phyloP scores from a whole-genome alignment of 53 echinoderm and acorn worm genomes.

The Zoroaster sp. region DNA sequence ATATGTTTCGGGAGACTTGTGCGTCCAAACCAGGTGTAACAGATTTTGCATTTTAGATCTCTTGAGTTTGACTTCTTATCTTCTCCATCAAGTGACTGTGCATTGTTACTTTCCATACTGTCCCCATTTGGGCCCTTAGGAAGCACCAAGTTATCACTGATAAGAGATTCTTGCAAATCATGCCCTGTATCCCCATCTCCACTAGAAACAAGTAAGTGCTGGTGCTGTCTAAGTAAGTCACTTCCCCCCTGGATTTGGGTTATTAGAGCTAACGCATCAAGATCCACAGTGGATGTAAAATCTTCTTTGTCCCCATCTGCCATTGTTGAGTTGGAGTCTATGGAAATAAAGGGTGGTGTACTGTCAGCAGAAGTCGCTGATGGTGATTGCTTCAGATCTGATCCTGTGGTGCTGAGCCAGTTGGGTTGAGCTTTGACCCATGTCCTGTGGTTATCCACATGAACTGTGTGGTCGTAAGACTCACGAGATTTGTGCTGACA shows the following conservation, averaged over 20 bases:
- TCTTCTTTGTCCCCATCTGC: constrained; percentile 28
- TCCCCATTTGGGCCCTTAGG: background rate
- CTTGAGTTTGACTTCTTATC: constrained; percentile 29
- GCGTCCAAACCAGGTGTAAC: constrained; percentile 77
- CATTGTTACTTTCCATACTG: background rate
- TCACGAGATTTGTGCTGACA: constrained; percentile 90
- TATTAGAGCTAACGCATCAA: constrained; percentile 2
- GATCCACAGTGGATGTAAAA: constrained; percentile 27
- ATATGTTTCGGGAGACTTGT: constrained; percentile 77
- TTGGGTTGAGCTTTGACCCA: constrained; percentile 78
- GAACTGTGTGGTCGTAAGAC: constrained; percentile 78
- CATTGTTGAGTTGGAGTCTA: background rate
- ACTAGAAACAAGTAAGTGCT: background rate
- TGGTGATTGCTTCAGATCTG: background rate
- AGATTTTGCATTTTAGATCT: constrained; percentile 88
- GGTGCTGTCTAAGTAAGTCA: background rate
- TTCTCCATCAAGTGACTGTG: constrained; percentile 1
- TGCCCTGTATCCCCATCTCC: background rate
- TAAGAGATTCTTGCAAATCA: background rate
- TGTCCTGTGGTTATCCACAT: constrained; percentile 89
- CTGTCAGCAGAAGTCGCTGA: background rate
- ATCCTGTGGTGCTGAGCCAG: constrained; percentile 3
- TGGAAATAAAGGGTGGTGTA: background rate
- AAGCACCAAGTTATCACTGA: background rate
- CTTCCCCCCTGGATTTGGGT: constrained; percentile 25